Percentiles rank a stretch among this genome's conserved stretches.
phyloP scores from a whole-genome alignment of 2,888 invertebrate species.

The Drosophila suboccidentalis region DNA sequence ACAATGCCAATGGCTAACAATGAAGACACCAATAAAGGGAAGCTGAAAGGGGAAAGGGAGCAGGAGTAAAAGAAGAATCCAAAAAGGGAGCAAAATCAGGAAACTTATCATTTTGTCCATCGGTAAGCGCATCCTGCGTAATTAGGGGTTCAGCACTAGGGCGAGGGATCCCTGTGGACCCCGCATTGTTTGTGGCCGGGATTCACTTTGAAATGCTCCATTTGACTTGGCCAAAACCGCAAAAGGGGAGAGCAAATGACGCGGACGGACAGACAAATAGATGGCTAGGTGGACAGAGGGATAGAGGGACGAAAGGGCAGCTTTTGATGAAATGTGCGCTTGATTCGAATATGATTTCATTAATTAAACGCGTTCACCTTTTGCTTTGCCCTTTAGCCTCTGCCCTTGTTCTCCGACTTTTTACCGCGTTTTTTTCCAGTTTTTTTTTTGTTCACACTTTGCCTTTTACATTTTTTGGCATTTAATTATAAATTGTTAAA shows the following conservation, averaged over 20 bases:
- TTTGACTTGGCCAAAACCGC: slow-evolving; percentile 31
- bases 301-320: slow-evolving; percentile 10
- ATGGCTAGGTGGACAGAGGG: background rate
- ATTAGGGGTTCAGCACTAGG: slow-evolving; percentile 1
- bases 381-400: background rate
- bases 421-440: background rate
- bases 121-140: slow-evolving; percentile 38
- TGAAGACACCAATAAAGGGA: slow-evolving; percentile 38
- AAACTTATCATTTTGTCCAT: slow-evolving; percentile 47
- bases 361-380: slow-evolving; percentile 43
- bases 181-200: slow-evolving; percentile 32
- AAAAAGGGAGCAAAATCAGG: slow-evolving; percentile 25
- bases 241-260: slow-evolving; percentile 19
- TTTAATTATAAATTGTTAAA: slow-evolving; percentile 33
- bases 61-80: background rate
- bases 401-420: background rate
- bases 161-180: background rate
- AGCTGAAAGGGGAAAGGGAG: background rate
- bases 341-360: slow-evolving; percentile 62
- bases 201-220: slow-evolving; percentile 40
- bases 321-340: slow-evolving; percentile 53
- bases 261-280: background rate
- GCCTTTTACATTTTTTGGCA: slow-evolving; percentile 21
- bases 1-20: slow-evolving; percentile 38
- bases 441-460: background rate